phyloP scores from a whole-genome alignment of 1,140 invertebrate genomes.

The Drosophila bifasciata region DNA sequence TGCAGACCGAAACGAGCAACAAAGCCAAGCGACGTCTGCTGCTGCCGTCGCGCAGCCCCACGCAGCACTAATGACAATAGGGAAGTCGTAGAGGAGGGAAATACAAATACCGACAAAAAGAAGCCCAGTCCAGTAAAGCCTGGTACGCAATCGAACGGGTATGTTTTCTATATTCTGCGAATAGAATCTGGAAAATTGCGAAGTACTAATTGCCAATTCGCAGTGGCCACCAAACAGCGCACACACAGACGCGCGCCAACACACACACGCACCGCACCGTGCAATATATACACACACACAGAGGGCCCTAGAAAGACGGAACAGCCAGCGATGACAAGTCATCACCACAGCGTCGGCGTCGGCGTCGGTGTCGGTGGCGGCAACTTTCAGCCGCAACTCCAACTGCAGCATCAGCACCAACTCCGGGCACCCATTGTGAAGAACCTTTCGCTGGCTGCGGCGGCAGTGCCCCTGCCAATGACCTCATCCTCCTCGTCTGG shows the following conservation, averaged over 20 bases:
- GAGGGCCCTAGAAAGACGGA: conserved; percentile 12
- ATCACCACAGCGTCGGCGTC: conserved; percentile 64
- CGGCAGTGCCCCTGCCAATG: conserved; percentile 62
- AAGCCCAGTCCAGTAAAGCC: conserved; percentile 2
- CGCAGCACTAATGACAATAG: conserved; percentile 67
- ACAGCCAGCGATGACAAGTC: conserved; percentile 72
- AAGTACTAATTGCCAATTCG: conserved; percentile 63
- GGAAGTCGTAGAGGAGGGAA: conserved; percentile 45
- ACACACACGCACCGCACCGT: conserved; percentile 24
- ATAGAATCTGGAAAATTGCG: conserved; percentile 22
- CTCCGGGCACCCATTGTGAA: conserved; percentile 63
- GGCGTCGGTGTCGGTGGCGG: conserved; percentile 56
- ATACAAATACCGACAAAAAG: conserved; percentile 33
- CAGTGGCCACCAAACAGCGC: conserved; percentile 38
- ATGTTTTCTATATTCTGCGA: conserved; percentile 20
- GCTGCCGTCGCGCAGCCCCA: conserved; percentile 60
- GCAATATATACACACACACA: conserved; percentile 30
- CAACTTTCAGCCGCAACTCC: conserved; percentile 59
- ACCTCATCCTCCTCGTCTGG: conserved; percentile 26
- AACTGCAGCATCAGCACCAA: conserved; percentile 33
- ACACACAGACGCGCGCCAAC: conserved; percentile 56
- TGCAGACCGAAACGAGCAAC: conserved; percentile 38
- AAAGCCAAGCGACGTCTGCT: conserved; percentile 62
- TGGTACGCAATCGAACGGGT: conserved; percentile 46
- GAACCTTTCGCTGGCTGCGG: conserved; percentile 69